Conservation (phyloP, 2,888 invertebrate species). For the Xestobium rufovillosum region DNA sequence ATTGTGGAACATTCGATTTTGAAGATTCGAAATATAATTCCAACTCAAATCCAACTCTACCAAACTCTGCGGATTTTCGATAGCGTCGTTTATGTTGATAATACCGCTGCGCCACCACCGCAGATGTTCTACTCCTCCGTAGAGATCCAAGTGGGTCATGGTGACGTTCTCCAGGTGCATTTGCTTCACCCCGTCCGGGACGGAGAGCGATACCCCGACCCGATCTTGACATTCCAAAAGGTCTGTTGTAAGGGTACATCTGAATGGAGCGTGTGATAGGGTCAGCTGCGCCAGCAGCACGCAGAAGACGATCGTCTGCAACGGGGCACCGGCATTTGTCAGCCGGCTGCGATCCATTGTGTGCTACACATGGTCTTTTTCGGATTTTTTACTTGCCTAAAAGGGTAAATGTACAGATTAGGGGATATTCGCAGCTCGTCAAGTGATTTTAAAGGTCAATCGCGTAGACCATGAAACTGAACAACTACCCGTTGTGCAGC, state of each 20-base stretch:
- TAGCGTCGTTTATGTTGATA: slow-evolving; percentile 44
- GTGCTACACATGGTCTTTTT: slow-evolving; percentile 23
- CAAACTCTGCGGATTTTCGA: slow-evolving; percentile 45
- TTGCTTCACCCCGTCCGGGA: slow-evolving; percentile 42
- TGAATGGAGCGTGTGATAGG: slow-evolving; percentile 27
- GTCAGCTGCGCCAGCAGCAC: slow-evolving; percentile 19
- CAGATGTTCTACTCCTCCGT: slow-evolving; percentile 41
- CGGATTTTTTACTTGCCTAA: slow-evolving; percentile 5
- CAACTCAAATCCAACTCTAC: slow-evolving; percentile 55
- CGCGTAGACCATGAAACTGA: too few species aligned
- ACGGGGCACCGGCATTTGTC: slow-evolving; percentile 28
- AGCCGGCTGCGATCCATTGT: slow-evolving; percentile 36
- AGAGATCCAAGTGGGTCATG: too few species aligned
- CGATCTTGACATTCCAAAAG: slow-evolving; percentile 26
- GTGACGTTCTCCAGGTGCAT: slow-evolving; percentile 49
- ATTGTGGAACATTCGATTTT: slow-evolving; percentile 50
- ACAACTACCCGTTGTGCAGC: too few species aligned
- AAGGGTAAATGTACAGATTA: too few species aligned
- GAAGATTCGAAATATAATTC: slow-evolving; percentile 52
- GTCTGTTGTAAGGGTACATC: not conserved
- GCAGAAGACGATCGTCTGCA: slow-evolving; percentile 22
- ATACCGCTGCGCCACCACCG: slow-evolving; percentile 54
- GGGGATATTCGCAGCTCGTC: too few species aligned
- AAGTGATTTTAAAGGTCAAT: too few species aligned
- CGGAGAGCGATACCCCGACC: slow-evolving; percentile 17